These are phyloP conservation scores for Salmo trutta DNA, from an alignment of 2,797 vertebrate genomes.

Conservation along the genomic window DNA sequence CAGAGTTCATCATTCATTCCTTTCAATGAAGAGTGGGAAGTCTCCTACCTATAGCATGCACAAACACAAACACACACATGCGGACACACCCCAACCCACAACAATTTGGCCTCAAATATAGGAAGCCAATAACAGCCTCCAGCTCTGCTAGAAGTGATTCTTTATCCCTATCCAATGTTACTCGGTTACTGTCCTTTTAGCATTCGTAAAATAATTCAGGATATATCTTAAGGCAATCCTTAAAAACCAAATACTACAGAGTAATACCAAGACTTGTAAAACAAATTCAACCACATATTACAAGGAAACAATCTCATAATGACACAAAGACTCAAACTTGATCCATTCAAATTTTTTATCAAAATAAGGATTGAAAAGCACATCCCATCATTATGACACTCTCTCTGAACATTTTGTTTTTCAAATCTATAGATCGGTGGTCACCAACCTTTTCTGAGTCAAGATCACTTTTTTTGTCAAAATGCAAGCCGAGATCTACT, in stretches of 20 bases:
- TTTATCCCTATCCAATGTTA: neutral
- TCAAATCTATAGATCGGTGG: too few species aligned
- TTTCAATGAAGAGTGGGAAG: constrained; percentile 48
- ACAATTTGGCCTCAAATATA: neutral
- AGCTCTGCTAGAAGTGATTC: neutral
- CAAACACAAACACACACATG: neutral
- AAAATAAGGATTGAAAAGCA: neutral
- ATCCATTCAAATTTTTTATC: neutral
- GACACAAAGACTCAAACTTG: neutral
- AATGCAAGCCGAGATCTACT: too few species aligned
- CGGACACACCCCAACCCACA: neutral
- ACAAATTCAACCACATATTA: neutral
- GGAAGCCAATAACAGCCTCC: neutral
- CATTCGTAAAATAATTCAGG: neutral
- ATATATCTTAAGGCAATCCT: neutral
- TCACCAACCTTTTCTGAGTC: too few species aligned
- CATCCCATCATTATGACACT: neutral
- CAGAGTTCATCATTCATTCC: constrained; percentile 44
- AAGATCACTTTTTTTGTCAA: too few species aligned
- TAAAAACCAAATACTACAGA: neutral
- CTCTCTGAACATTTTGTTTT: too few species aligned
- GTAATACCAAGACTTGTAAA: neutral
- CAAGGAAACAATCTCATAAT: neutral
- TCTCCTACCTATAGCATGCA: constrained; percentile 42
- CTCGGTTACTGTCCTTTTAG: neutral